Percentiles rank a stretch among this genome's conserved stretches.
Evolutionary conservation across 2,888 invertebrate species (phyloP).

Genomic region (Brachyptera risi): DNA sequence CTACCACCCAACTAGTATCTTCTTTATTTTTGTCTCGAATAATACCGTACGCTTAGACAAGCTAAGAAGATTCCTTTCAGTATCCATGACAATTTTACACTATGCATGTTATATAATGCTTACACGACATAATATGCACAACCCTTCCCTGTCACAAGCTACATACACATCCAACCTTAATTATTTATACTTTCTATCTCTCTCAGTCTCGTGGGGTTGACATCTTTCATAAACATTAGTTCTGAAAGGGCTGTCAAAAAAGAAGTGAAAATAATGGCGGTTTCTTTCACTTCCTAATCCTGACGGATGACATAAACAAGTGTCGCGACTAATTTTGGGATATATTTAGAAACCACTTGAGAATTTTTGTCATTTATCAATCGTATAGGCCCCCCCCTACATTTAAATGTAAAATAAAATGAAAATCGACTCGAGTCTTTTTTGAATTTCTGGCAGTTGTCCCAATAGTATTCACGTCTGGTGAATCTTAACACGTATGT

Average conservation of each 20-base stretch:
- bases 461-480: not conserved
- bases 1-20: too few relatives aligned
- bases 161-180: not conserved
- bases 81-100: too few relatives aligned
- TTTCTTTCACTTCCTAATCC: slow-evolving; percentile 4
- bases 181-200: slow-evolving; percentile 1
- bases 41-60: too few relatives aligned
- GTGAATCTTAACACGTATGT: not conserved
- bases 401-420: slow-evolving; percentile 14
- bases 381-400: too few relatives aligned
- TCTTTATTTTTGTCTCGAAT: too few relatives aligned
- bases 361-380: slow-evolving; percentile 22
- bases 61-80: too few relatives aligned
- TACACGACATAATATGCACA: too few relatives aligned
- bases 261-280: slow-evolving; percentile 8
- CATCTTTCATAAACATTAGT: slow-evolving; percentile 21
- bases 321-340: slow-evolving; percentile 20
- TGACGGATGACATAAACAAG: slow-evolving; percentile 16
- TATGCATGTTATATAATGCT: too few relatives aligned
- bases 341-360: slow-evolving; percentile 19
- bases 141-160: too few relatives aligned
- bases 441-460: not conserved
- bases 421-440: too few relatives aligned
- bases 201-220: slow-evolving; percentile 6
- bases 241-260: slow-evolving; percentile 18